Evolutionary conservation across 2,888 invertebrate species (phyloP).

Genomic region (Eilema depressum): DNA sequence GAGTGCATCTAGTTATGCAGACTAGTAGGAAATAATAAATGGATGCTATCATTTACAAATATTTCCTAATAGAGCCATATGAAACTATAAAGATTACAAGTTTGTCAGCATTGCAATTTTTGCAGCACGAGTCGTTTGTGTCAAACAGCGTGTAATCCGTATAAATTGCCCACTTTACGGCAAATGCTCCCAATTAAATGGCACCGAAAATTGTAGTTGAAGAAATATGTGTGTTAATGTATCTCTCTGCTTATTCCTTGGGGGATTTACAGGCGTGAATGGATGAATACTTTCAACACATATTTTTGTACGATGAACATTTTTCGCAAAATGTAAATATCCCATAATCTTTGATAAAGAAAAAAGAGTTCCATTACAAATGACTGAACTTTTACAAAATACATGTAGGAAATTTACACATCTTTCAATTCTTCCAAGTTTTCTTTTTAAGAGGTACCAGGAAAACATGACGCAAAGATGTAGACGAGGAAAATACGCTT

Average conservation of each 20-base stretch:
- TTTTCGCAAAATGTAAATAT: neutral
- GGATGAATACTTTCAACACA: neutral
- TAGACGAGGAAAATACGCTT: constrained; percentile 20
- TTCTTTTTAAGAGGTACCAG: neutral
- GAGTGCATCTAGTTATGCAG: constrained; percentile 9
- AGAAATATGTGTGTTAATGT: no score
- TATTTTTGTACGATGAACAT: neutral
- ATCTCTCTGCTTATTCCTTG: no score
- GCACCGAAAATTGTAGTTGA: no score
- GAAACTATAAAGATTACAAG: no score
- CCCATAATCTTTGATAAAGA: neutral
- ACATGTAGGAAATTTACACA: neutral
- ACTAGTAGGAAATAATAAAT: constrained; percentile 22
- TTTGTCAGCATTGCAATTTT: neutral
- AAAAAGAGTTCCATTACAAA: neutral
- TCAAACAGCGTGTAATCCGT: no score
- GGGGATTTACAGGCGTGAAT: no score
- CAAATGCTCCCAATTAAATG: no score
- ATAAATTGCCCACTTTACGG: no score
- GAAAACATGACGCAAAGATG: constrained; percentile 23
- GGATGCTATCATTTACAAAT: no score
- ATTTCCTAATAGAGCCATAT: neutral
- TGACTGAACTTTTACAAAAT: neutral
- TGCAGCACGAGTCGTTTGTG: neutral
- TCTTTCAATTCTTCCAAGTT: neutral